phyloP scores from a whole-genome alignment of 2,113 vertebrate species.

The Tricholaema leucomelas region DNA sequence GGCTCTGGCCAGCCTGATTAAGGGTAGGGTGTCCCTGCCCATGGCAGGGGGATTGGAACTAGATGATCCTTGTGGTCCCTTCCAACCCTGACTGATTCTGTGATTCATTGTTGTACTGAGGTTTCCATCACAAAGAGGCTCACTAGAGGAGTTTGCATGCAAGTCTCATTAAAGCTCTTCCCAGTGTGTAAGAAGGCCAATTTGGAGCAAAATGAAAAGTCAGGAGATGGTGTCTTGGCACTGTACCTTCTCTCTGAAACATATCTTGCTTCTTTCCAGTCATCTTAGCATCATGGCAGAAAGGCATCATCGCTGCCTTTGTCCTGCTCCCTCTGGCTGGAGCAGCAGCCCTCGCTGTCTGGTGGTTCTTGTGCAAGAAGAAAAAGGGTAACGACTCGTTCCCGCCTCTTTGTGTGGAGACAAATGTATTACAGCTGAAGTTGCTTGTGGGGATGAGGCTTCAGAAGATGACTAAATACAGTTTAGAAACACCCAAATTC shows the following conservation, averaged over 20 bases:
- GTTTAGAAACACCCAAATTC: neutral
- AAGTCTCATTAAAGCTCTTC: neutral
- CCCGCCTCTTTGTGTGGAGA: neutral
- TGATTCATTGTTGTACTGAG: too few relatives aligned
- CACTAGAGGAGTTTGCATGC: neutral
- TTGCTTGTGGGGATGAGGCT: neutral
- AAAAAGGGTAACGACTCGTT: conserved; percentile 60
- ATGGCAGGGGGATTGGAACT: too few relatives aligned
- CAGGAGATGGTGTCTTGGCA: neutral
- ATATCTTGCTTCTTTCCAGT: conserved; percentile 54
- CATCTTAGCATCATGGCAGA: conserved; percentile 65
- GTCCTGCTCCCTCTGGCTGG: conserved; percentile 11
- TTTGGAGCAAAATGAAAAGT: neutral
- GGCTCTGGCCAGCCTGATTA: too few relatives aligned
- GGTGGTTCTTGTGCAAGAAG: conserved; percentile 53
- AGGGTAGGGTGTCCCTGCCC: too few relatives aligned
- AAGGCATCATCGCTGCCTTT: conserved; percentile 52
- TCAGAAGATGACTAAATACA: neutral
- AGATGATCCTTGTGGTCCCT: too few relatives aligned
- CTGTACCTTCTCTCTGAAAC: neutral
- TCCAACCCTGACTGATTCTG: too few relatives aligned
- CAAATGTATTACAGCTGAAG: neutral
- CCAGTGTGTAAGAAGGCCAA: neutral
- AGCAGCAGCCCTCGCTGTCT: neutral
- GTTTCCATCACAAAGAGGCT: neutral